phyloP scores from a whole-genome alignment of 1,140 invertebrate species.

The Gonioctena quinquepunctata region DNA sequence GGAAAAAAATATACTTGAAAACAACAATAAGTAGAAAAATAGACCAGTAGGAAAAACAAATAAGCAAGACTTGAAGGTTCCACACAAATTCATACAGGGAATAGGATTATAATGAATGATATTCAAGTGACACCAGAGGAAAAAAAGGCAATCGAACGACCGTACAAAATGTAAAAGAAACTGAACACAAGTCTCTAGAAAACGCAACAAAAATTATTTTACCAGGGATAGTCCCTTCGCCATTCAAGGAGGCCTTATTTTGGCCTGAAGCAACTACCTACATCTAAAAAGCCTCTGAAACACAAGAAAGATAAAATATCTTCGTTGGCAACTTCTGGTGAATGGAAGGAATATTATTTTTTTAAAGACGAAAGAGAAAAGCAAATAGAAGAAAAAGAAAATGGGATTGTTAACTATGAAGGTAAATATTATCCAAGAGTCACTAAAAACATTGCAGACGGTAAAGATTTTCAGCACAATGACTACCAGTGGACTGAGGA shows the following conservation, averaged over 20 bases:
- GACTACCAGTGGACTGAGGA: not conserved
- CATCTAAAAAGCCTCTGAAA: not conserved
- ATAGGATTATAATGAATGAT: not conserved
- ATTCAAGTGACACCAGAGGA: not conserved
- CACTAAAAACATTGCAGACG: not conserved
- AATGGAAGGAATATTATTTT: not conserved
- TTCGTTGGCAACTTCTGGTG: not conserved
- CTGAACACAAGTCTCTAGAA: not conserved
- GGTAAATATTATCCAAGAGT: not conserved
- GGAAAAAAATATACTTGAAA: not conserved
- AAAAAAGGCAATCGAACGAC: not conserved
- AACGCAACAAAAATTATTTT: not conserved
- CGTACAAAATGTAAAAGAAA: not conserved
- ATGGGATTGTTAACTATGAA: not conserved
- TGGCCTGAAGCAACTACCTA: not conserved
- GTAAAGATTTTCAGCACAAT: not conserved
- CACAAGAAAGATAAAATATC: constrained; percentile 2
- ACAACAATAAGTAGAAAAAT: not conserved
- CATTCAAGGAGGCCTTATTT: not conserved
- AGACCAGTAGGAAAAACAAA: no score
- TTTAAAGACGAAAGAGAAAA: not conserved
- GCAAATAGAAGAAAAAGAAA: not conserved
- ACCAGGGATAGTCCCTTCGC: not conserved
- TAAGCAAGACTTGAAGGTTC: no score
- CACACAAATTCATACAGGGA: not conserved